Conservation (phyloP, 2,888 invertebrate genomes). For the Archaeoteleia sp. region DNA sequence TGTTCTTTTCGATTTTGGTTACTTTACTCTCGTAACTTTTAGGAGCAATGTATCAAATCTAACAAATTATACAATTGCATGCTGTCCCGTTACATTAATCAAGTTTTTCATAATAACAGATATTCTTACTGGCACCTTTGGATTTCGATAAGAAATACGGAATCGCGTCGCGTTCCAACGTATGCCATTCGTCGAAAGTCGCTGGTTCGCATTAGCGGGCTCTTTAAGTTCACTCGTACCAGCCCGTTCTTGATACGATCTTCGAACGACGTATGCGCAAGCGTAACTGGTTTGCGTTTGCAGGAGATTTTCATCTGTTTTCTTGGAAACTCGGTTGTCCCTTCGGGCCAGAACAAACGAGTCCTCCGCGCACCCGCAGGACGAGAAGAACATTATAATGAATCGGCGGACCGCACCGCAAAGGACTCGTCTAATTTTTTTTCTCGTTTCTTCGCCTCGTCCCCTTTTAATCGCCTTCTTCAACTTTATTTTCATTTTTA, state of each 20-base stretch:
- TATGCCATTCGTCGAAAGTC: conserved; percentile 61
- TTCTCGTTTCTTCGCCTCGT: conserved; percentile 44
- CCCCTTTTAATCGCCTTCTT: conserved; percentile 44
- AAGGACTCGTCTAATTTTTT: conserved; percentile 50
- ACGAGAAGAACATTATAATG: conserved; percentile 56
- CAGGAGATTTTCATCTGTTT: conserved; percentile 72
- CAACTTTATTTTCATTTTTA: conserved; percentile 40
- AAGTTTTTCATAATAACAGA: not conserved
- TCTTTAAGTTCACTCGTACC: conserved; percentile 58
- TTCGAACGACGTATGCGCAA: conserved; percentile 53
- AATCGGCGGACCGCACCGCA: conserved; percentile 52
- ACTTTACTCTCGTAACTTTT: too few relatives aligned
- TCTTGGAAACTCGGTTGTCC: conserved; percentile 65
- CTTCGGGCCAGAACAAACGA: conserved; percentile 61
- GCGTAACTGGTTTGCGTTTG: conserved; percentile 68
- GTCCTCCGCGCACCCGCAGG: conserved; percentile 49
- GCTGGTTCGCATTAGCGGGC: conserved; percentile 57
- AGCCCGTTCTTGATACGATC: conserved; percentile 63
- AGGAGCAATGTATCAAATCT: too few relatives aligned
- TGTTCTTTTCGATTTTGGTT: too few relatives aligned
- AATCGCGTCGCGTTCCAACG: conserved; percentile 50
- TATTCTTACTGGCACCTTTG: conserved; percentile 27
- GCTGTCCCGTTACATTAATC: not conserved
- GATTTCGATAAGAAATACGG: conserved; percentile 23
- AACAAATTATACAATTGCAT: too few relatives aligned